Evolutionary conservation across 1,140 invertebrate species (phyloP).

Genomic region (Brachystomella parvula): DNA sequence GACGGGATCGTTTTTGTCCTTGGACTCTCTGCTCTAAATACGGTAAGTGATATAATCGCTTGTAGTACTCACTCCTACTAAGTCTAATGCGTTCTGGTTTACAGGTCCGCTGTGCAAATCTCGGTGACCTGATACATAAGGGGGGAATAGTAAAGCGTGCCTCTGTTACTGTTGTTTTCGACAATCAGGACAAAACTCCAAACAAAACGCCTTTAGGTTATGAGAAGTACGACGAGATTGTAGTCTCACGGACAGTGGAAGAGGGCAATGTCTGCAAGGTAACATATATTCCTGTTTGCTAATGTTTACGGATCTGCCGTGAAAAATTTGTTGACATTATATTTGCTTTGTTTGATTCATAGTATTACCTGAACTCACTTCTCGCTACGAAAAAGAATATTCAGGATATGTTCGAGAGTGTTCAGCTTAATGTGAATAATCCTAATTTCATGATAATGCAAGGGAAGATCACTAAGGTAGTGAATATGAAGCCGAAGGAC

Average conservation of each 20-base stretch:
- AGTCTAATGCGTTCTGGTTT: slow-evolving; percentile 31
- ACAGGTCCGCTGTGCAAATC: slow-evolving; percentile 76
- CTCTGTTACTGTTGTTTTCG: slow-evolving; percentile 91
- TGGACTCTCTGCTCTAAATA: slow-evolving; percentile 86
- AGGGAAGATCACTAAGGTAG: slow-evolving; percentile 96
- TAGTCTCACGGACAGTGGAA: slow-evolving; percentile 78
- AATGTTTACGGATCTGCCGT: not conserved
- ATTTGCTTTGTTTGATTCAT: slow-evolving; percentile 6
- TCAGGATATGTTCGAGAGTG: slow-evolving; percentile 88
- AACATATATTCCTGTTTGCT: not conserved
- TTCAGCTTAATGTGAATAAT: slow-evolving; percentile 98
- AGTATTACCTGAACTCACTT: slow-evolving; percentile 30
- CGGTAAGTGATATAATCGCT: slow-evolving; percentile 55
- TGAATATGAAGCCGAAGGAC: slow-evolving; percentile 98
- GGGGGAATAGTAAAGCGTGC: slow-evolving; percentile 94
- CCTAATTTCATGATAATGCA: slow-evolving; percentile 99
- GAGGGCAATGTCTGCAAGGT: slow-evolving; percentile 30
- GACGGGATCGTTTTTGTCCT: slow-evolving; percentile 97
- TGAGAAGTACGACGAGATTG: slow-evolving; percentile 85
- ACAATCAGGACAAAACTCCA: slow-evolving; percentile 66
- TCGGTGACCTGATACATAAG: slow-evolving; percentile 96
- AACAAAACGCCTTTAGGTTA: slow-evolving; percentile 82
- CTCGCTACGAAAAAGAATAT: slow-evolving; percentile 64
- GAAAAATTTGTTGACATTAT: not conserved
- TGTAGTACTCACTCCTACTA: slow-evolving; percentile 6